A percentile compares a stretch with the other conserved stretches of the same genome.
Conservation (phyloP, 2,113 vertebrate genomes). For the Chlorocebus sabaeus region DNA sequence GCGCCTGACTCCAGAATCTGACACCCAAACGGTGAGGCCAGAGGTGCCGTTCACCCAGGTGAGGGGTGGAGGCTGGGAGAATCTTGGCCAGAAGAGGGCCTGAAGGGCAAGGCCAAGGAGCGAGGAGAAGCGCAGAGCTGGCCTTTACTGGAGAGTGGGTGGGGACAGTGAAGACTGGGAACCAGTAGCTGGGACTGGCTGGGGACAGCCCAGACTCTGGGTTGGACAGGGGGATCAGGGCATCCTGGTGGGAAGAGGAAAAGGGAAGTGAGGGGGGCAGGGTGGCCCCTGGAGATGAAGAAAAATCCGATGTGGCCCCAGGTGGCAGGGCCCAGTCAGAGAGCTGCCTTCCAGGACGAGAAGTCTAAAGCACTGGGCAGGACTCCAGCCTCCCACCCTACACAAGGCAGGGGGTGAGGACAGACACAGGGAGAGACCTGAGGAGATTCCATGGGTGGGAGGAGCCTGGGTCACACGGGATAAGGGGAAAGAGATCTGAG, state of each 20-base stretch:
- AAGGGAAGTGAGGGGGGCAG: not conserved
- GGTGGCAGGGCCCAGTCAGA: not conserved
- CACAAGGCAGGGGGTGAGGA: not conserved
- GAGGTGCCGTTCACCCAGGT: rapidly evolving
- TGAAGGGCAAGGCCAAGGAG: not conserved
- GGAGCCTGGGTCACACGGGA: not conserved
- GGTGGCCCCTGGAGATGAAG: not conserved
- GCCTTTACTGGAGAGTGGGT: not conserved
- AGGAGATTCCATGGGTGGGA: not conserved
- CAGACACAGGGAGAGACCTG: not conserved
- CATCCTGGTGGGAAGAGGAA: not conserved
- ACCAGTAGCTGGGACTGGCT: rapidly evolving
- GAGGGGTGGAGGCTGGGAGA: not conserved
- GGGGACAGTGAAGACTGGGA: no score
- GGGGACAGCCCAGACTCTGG: not conserved
- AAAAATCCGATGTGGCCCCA: not conserved
- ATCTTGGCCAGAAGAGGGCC: rapidly evolving
- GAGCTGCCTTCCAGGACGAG: not conserved
- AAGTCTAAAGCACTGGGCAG: not conserved
- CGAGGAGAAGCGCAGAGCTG: not conserved
- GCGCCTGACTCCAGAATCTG: not conserved
- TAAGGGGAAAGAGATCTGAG: not conserved
- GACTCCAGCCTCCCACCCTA: not conserved
- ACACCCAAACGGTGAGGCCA: not conserved
- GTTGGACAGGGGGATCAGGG: not conserved